Conservation (phyloP, 2,888 invertebrate species). For the Atherix ibis region DNA sequence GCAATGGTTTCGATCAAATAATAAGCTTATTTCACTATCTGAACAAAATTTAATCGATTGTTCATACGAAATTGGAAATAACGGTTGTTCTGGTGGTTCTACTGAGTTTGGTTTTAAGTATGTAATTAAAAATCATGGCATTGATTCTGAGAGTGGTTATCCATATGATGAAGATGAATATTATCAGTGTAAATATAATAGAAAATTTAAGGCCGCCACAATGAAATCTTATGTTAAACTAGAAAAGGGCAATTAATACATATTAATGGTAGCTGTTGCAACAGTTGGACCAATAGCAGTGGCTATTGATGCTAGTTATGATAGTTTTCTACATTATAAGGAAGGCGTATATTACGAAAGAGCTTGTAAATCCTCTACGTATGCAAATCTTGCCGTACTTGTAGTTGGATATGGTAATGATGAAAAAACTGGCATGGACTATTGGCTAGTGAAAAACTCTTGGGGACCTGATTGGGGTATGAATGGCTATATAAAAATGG, state of each 20-base stretch:
- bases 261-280: conserved; percentile 54
- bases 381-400: conserved; percentile 53
- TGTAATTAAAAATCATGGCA: conserved; percentile 56
- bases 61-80: conserved; percentile 58
- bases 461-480: conserved; percentile 11
- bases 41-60: conserved; percentile 81
- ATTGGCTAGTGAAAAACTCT: conserved; percentile 12
- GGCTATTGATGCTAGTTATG: conserved; percentile 70
- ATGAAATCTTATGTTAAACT: conserved; percentile 60
- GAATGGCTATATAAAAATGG: conserved; percentile 8
- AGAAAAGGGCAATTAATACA: conserved; percentile 46
- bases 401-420: conserved; percentile 8
- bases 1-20: conserved; percentile 3
- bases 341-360: conserved; percentile 59
- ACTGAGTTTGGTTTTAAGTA: conserved; percentile 63
- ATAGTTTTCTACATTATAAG: conserved; percentile 65
- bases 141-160: conserved; percentile 69
- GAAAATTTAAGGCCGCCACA: conserved; percentile 48
- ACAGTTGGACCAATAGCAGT: conserved; percentile 66
- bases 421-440: conserved; percentile 6
- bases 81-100: conserved; percentile 67
- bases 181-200: conserved; percentile 34
- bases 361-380: too few relatives aligned
- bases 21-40: conserved; percentile 29
- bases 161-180: conserved; percentile 46